Base-by-base conservation (phyloP, 2,888 invertebrate species). In the Drosophila subquinaria region DNA sequence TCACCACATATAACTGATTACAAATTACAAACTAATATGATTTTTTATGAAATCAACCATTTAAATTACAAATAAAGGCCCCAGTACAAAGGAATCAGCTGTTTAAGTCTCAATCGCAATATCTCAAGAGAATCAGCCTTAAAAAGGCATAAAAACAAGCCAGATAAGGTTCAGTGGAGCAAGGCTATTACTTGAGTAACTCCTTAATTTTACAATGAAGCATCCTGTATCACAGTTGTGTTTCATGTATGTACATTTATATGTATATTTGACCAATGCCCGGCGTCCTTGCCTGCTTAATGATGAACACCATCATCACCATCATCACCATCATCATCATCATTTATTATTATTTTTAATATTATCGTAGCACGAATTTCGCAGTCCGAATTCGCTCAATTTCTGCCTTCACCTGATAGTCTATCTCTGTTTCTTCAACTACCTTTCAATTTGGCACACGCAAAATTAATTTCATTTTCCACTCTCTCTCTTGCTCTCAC, bases 201-300 rank as follows among this genome's bases (percentile, higher is more conserved):
- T 2, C 15, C 11, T 9, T 35, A 9, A 20, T 11, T 13, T 13
- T 4, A 33, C 20, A 20, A 11, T 30, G n/a, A 1, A 36, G 27
- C 71, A 82, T 80, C 80, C 82, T 82, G 74, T 82, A 48, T 59
- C 6, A n/a, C 33, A 52, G 20, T 53, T 35, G 52, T 23, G 38
- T 56, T 55, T 50, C 45, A 56, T 38, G 13, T 4, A 13, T 8
- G 27, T 27, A 27, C 27, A 27, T n/a, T 33, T 33, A 33, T 23
- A 23, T 48, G 40, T 17, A 38, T 36, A 36, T 36, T 42, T 47
- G 57, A 38, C 53, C 45, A 36, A 71, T 71, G 76, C 60, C 65
- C 76, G 73, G 60, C 68, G 80, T 85, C 82, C 86, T 85, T 85
- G 80, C 71, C 71, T 53, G 65, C 62, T 56, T 75, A 55, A 52